Base-by-base conservation (phyloP, 2,888 invertebrate genomes). In the Meiosimyza decipiens region DNA sequence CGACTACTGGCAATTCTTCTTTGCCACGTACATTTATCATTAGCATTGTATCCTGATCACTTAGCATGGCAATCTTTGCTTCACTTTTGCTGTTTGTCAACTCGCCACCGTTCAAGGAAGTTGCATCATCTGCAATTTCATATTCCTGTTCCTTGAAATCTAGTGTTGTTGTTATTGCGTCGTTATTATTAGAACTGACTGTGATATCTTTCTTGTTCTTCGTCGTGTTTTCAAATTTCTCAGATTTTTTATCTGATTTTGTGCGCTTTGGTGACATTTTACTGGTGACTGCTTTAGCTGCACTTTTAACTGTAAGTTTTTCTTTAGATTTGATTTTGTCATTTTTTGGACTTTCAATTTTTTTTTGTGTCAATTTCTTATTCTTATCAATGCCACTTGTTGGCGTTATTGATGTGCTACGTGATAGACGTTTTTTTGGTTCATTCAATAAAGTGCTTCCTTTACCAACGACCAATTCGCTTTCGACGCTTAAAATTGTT, bases 1-100 rank as follows among this genome's bases (percentile, higher is more conserved):
- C 83, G 50, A 90, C 89, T 71, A 90, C 89, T 0, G 93, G 92
- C 78, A 92, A 85, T 86, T 93, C 94, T 84, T 93, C 93, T 82
- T 90, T 91, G 15, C 93, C 93, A 78, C 92, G 90, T 49, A 91
- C 91, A 33, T 88, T 89, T 28, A 90, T 88, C 83, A 88, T 85
- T 2, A 84, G 81, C 74, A 86, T 83, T 65, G 87, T 77, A 81
- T 90, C 85, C 81, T 83, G 81, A 83, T 89, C 82, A 83, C 88
- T 80, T 78, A 89, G 82, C 86, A 86, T 84, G 78, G 87, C 88
- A 88, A 88, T 88, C 89, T 89, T 89, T 83, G 85, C 81, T 63
- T 77, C 77, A 71, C 80, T 75, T 59, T 82, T 77, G 28, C 71
- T 76, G n/a, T 16, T 33, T 18, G 68, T 63, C 33, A 78, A 64